Conservation (phyloP, 2,888 invertebrate genomes). For the Lithophane socia region DNA sequence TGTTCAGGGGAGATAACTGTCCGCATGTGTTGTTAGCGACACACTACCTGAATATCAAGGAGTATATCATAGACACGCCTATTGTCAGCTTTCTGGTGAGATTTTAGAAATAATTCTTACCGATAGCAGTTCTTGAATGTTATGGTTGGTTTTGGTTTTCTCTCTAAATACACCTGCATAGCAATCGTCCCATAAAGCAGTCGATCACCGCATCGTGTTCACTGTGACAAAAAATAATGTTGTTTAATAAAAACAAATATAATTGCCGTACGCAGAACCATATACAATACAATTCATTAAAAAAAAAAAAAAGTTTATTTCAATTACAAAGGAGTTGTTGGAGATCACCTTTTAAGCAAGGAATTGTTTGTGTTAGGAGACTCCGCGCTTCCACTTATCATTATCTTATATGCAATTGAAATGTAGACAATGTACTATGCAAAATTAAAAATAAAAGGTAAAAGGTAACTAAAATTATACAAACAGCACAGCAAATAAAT, state of each 20-base stretch:
- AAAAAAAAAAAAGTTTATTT: too few relatives aligned
- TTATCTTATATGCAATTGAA: too few relatives aligned
- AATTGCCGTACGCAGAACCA: neutral
- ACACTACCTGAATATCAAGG: slow-evolving; percentile 93
- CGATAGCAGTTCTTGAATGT: neutral
- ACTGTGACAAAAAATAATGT: neutral
- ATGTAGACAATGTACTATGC: too few relatives aligned
- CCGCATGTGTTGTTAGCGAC: slow-evolving; percentile 95
- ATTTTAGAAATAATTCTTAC: neutral
- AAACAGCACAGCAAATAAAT: too few relatives aligned
- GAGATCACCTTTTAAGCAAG: too few relatives aligned
- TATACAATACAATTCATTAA: neutral
- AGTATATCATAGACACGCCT: slow-evolving; percentile 89
- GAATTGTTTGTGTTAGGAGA: too few relatives aligned
- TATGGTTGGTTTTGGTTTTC: neutral
- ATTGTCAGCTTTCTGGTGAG: slow-evolving; percentile 90
- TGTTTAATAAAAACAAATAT: neutral
- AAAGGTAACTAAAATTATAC: too few relatives aligned
- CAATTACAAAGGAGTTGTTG: too few relatives aligned
- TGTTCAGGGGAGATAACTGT: slow-evolving; percentile 89
- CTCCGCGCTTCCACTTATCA: too few relatives aligned
- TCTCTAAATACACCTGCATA: neutral
- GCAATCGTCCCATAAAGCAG: neutral
- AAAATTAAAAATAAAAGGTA: too few relatives aligned
- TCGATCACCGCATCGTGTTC: neutral